Base-by-base conservation (phyloP, 2,113 vertebrate species). In the Gambusia affinis region DNA sequence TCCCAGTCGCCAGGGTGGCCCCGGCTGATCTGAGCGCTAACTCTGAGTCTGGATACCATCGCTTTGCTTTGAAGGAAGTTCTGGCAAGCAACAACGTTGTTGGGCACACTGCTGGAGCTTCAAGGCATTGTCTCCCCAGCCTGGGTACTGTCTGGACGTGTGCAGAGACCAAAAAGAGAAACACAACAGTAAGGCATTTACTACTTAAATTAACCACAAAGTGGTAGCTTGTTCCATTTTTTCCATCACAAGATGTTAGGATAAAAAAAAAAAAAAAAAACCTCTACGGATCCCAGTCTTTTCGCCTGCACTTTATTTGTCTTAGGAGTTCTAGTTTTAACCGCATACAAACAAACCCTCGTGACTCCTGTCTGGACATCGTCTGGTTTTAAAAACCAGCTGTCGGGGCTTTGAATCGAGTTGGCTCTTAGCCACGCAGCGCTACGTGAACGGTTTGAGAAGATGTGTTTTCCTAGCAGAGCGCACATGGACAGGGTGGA, bases 401-500 rank as follows among this genome's bases (percentile, higher is more conserved):
- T 82, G 87, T 84, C 80, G 70, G 76, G 17, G 63, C 35, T 15
- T 35, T 75, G 78, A 44, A 35, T 71, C 62, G 28, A 71, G 54
- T 73, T 84, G 88, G 87, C 87, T 75, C 60, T 8, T 2, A 44
- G 78, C 85, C 88, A 81, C 3, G 5, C 60, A 67, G 61, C 37
- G 44, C 86, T 80, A 87, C 89, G 84, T 90, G 91, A 81, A 67
- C 85, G 80, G 82, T 89, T 85, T 89, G 76, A 86, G 89, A 89
- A 90, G 85, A 76, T 76, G 72, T 67, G 80, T 80, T 87, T 86
- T 82, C 91, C 92, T 82, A 75, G 86, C 73, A 84, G 73, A 79
- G 71, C 74, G 68, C 73, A 73, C 78, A 79, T 62, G 70, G 82
- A 82, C 39, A 60, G n/a, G 64, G 72, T 73, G 80, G 79, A 88